Evolutionary conservation across 2,113 vertebrate species (phyloP).

Genomic region (Steatornis caripensis): DNA sequence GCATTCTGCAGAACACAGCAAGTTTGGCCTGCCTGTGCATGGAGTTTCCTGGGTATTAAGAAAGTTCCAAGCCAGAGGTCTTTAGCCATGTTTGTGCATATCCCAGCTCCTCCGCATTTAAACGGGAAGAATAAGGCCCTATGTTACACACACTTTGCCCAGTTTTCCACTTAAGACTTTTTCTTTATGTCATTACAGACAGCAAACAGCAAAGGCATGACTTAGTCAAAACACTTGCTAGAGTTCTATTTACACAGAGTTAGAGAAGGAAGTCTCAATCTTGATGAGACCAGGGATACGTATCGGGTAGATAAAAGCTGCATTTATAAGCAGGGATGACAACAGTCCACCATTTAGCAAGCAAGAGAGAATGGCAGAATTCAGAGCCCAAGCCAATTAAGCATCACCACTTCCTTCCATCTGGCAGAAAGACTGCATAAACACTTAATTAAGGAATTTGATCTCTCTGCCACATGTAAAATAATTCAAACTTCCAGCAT

Average conservation of each 20-base stretch:
- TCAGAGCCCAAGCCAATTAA: constrained; percentile 7
- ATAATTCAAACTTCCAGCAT: neutral
- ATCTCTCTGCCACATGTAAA: neutral
- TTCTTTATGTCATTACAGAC: neutral
- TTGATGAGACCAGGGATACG: neutral
- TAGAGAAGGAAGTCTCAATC: neutral
- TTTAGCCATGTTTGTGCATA: neutral
- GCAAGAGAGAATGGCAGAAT: neutral
- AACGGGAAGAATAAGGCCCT: neutral
- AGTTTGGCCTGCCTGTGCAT: neutral
- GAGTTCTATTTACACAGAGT: neutral
- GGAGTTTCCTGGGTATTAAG: neutral
- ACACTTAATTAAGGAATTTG: neutral
- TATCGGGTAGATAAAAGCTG: neutral
- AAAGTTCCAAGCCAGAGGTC: neutral
- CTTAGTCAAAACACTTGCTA: neutral
- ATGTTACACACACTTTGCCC: neutral
- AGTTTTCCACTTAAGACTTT: neutral
- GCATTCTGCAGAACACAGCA: neutral
- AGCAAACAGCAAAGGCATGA: neutral
- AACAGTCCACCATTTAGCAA: neutral
- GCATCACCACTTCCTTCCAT: constrained; percentile 8
- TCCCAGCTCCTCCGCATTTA: neutral
- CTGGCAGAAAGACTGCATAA: neutral
- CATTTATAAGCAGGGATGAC: neutral